Evolutionary conservation across 2,888 invertebrate species (phyloP), one percentile per base, ranked within the genome.

Genomic region (Phortica okadai): DNA sequence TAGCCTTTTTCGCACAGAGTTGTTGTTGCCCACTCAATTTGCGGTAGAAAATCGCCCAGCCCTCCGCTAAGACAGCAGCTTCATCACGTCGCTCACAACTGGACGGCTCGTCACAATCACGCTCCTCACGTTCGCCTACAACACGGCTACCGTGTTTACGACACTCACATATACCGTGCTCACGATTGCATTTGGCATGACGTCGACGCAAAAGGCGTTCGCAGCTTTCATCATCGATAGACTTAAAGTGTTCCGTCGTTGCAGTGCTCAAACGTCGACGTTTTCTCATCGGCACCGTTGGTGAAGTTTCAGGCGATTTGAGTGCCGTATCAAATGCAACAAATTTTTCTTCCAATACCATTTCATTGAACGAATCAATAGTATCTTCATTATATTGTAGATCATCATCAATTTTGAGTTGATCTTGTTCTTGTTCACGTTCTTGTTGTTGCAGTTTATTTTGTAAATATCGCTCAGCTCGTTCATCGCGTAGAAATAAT

Each of bases 1-100:
- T 83, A 1, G 84, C 82, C 73, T 82, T 82, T 8, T 78, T 83
- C 21, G 82, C 84, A 56, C 83, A 41, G 64, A 82, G 75, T 25
- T 42, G 80, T 25, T 83, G 82, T 6, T 10, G 69, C n/a, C 58
- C 74, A 33, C 83, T 77, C 77, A 83, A 33, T 41, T 83, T 82
- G 8, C 82, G 82, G 75, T 83, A 82, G 59, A 84, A 82, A 10
- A 69, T 66, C 2, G 82, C 82, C 82, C 82, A 82, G 25, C 84
- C 78, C 56, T 82, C 82, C 0, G 82, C 80, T 64, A 74, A 82
- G 41, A 82, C 78, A 16, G 41, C 64, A 4, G 84, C 82, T 66
- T 82, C 82, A 21, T 82, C 82, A 0, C 78, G 75, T 33, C 3
- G 33, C 33, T 33, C 33, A 33, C 33, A 33, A 33, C 33, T 1